Base-by-base conservation (phyloP, 2,797 vertebrate species). In the Glossophaga mutica region DNA sequence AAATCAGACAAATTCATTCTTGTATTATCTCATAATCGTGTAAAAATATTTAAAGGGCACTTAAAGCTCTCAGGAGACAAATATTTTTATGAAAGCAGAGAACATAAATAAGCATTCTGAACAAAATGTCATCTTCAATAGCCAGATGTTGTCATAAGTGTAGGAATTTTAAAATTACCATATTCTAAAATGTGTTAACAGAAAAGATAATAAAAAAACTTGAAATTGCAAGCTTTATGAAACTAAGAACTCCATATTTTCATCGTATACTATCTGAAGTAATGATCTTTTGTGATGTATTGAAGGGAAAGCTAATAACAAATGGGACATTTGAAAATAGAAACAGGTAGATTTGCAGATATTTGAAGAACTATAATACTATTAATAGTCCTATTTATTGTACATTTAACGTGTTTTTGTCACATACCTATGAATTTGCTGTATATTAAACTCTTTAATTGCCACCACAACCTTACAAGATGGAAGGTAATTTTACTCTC, bases 1-100 rank as follows among this genome's bases (percentile, higher is more conserved):
- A 96, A 97, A 93, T 92, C 62, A 73, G 62, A 90, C 10, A 83
- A 97, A 95, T 96, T 97, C 96, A 96, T 97, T 97, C 94, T 95
- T 97, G 34, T 68, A 88, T 97, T 92, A 29, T 97, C 96, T 98
- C 90, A 29, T 97, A 97, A 97, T 97, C 90, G 94, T n/a, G 5
- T 84, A 78, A 97, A 95, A 68, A 62, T 68, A 83, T 97, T 97
- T 79, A 97, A 90, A 97, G 94, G 96, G 96, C 44, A 55, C 46
- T 85, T 96, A 78, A 88, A 76, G 22, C 2, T 76, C 14, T 52
- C 65, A 93, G 29, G 65, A 57, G 57, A 22, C 22, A 96, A 92
- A 93, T 57, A 88, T 93, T 94, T 91, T 97, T 46, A 88, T 76
- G 34, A 95, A 95, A 83, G 94, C 68, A 90, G 62, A 96, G 96